Conservation (phyloP, 2,113 vertebrate genomes). For the Grus americana region DNA sequence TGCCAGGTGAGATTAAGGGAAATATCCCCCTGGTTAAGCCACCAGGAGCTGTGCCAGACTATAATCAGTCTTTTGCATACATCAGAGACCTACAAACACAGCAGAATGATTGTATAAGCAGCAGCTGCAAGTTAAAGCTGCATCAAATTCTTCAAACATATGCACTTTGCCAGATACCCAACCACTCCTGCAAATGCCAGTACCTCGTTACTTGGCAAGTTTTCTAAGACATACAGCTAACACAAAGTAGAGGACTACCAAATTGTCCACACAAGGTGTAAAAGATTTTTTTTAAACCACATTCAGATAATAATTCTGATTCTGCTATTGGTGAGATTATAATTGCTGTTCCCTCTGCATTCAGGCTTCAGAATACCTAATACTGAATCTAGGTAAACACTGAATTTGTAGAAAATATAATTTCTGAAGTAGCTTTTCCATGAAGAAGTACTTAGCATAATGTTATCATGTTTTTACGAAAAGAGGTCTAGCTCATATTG, state of each 20-base stretch:
- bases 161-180: conserved; percentile 38
- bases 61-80: conserved; percentile 54
- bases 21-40: conserved; percentile 34
- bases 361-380: neutral
- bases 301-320: neutral
- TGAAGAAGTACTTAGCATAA: neutral
- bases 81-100: conserved; percentile 49
- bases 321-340: neutral
- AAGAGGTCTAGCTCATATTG: neutral
- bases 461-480: neutral
- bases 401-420: neutral
- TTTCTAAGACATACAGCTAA: conserved; percentile 1
- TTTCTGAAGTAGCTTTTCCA: neutral
- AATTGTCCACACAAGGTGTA: neutral
- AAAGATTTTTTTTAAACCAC: neutral
- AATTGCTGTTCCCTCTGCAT: neutral
- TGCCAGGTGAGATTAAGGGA: conserved; percentile 65
- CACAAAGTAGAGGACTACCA: neutral
- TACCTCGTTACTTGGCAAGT: conserved; percentile 14
- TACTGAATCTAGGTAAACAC: neutral
- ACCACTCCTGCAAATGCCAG: conserved; percentile 14
- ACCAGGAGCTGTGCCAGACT: conserved; percentile 46
- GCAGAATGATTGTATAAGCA: conserved; percentile 40
- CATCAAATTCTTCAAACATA: conserved; percentile 54
- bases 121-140: conserved; percentile 55